Base-by-base conservation (phyloP, 2,113 vertebrate genomes). In the Empidonax traillii region DNA sequence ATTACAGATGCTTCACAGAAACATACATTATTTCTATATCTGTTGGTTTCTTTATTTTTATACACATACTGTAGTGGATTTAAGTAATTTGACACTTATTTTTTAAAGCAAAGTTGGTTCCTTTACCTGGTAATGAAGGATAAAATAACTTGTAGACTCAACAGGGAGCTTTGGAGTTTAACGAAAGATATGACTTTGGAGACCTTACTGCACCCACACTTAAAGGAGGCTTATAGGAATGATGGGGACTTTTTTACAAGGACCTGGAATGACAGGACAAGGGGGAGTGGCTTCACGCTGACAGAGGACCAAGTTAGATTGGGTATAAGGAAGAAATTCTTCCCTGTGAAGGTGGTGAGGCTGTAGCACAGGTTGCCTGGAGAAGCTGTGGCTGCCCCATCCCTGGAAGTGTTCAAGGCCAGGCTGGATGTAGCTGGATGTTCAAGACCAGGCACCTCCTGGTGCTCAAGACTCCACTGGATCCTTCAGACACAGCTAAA, bases 351-450 rank as follows among this genome's bases (percentile, higher is more conserved):
- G 12, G 5, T 14, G 30, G 2, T 0, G 10, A 49, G 52, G 6
- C 5, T 1, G 37, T 82, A 21, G 30, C 19, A 35, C 27, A 52
- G 49, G 17, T 0, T 89, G 28, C 33, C 17, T 27, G 12, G 39
- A 35, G 78, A 8, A 58, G 71, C 1, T 71, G 69, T 16, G 17
- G 27, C 14, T 85, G 56, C 10, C 7, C n/a, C 18, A 10, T 66
- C 28, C 3, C 7, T 90, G 86, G 24, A 0, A 23, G 21, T 25
- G 27, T 37, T 1, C 11, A 3, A 49, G 47, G 9, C 4, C 46
- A 43, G 44, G 55, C 0, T 85, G 69, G 46, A 58, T 0, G 0
- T 25, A 23, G 30, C 62, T 44, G 43, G 18, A 20, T 44, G 44
- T 44, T 44, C 44, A 44, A 44, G 44, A 44, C 44, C 18, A 44